Conservation (phyloP, 2,113 vertebrate genomes). For the Dasyornis broadbenti region DNA sequence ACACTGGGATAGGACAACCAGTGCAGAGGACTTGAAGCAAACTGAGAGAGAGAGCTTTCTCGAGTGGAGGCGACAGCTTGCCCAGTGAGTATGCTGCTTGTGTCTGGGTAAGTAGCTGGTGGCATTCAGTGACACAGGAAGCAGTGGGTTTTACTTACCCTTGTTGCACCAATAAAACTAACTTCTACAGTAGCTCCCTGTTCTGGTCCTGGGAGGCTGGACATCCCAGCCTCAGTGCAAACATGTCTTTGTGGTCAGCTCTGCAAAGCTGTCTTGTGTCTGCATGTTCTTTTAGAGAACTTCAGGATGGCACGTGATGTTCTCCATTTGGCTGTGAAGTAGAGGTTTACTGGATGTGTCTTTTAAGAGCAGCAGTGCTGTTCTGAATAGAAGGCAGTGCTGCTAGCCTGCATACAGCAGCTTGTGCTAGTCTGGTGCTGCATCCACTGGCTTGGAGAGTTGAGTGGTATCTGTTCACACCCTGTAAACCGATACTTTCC, state of each 20-base stretch:
- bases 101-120: background rate
- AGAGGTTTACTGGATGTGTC: background rate
- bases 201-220: background rate
- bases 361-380: background rate
- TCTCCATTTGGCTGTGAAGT: background rate
- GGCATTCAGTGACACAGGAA: background rate
- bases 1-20: constrained; percentile 85
- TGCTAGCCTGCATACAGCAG: background rate
- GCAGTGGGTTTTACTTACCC: background rate
- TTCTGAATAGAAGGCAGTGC: background rate
- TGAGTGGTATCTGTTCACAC: background rate
- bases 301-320: background rate
- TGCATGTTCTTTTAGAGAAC: background rate
- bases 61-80: constrained; percentile 89
- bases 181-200: fast-evolving
- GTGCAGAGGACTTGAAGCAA: constrained; percentile 82
- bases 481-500: background rate
- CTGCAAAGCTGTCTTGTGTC: background rate
- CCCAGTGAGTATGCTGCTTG: constrained; percentile 70
- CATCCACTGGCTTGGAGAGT: background rate
- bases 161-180: background rate
- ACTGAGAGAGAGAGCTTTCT: constrained; percentile 90
- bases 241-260: background rate
- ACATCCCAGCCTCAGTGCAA: background rate
- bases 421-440: background rate